A percentile compares a stretch with the other conserved stretches of the same genome.
These are phyloP conservation scores for Athrips mouffetella DNA, from an alignment of 2,888 invertebrate genomes.

Conservation along the genomic window DNA sequence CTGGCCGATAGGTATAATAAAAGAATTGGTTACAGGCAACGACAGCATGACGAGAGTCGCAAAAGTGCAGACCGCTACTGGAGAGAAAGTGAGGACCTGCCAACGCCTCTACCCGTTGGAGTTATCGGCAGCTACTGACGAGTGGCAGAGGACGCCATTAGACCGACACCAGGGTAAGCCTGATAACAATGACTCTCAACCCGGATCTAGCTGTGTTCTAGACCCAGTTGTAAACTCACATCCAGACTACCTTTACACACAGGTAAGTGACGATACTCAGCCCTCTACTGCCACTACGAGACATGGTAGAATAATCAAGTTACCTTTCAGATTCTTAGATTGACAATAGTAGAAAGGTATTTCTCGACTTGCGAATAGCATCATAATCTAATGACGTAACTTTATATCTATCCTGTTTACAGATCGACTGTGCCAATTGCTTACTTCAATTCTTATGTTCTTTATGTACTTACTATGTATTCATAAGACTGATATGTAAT, in stretches of 20 bases:
- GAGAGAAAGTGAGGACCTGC: not conserved
- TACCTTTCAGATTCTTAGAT: not conserved
- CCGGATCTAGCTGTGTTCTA: not conserved
- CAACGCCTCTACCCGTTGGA: not conserved
- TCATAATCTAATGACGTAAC: not conserved
- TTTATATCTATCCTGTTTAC: too few species aligned
- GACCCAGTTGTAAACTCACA: not conserved
- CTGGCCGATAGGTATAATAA: not conserved
- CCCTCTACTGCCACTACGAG: not conserved
- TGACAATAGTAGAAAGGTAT: not conserved
- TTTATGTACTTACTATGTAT: too few species aligned
- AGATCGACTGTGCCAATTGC: too few species aligned
- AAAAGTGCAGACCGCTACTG: not conserved
- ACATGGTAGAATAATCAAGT: not conserved
- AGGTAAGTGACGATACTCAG: not conserved
- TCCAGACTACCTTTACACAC: not conserved
- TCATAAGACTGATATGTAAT: too few species aligned
- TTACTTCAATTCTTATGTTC: too few species aligned
- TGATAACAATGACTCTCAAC: not conserved
- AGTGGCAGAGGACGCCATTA: too few species aligned
- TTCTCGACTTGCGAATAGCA: not conserved
- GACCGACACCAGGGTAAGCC: not conserved
- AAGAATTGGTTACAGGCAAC: not conserved
- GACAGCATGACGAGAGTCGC: not conserved
- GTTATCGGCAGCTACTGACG: not conserved